phyloP scores from a whole-genome alignment of 2,797 vertebrate genomes.

The Spizella passerina region DNA sequence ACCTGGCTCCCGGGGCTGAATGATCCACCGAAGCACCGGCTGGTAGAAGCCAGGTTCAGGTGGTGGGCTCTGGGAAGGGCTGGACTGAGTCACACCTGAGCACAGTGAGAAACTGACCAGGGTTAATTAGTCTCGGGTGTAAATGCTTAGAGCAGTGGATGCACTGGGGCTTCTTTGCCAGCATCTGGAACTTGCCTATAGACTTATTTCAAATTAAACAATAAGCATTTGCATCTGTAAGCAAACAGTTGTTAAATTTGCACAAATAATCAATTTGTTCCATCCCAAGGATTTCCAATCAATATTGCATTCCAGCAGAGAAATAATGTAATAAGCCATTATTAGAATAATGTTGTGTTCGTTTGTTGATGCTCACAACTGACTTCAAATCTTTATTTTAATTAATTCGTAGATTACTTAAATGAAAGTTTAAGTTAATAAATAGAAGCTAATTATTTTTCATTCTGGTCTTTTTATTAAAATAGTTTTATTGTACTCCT shows the following conservation, averaged over 20 bases:
- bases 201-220: neutral
- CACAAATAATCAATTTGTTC: slow-evolving; percentile 64
- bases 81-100: rapidly evolving
- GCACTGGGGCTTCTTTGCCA: neutral
- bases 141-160: neutral
- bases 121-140: too few relatives aligned
- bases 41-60: rapidly evolving
- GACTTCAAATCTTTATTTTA: slow-evolving; percentile 56
- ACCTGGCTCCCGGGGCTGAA: rapidly evolving
- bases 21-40: rapidly evolving
- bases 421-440: neutral
- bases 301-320: slow-evolving; percentile 53
- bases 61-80: neutral
- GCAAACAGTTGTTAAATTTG: slow-evolving; percentile 22
- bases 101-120: rapidly evolving
- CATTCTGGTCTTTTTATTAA: neutral
- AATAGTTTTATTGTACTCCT: neutral
- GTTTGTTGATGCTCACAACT: slow-evolving; percentile 6
- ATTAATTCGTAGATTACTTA: slow-evolving; percentile 44
- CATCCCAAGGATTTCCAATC: slow-evolving; percentile 55
- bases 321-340: slow-evolving; percentile 48
- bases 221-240: neutral
- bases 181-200: neutral
- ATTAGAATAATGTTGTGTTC: slow-evolving; percentile 48
- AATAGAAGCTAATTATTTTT: neutral